Evolutionary conservation across 1,140 invertebrate species (phyloP), one percentile per base, ranked within the genome.

Genomic region (Muscidifurax raptorellus): DNA sequence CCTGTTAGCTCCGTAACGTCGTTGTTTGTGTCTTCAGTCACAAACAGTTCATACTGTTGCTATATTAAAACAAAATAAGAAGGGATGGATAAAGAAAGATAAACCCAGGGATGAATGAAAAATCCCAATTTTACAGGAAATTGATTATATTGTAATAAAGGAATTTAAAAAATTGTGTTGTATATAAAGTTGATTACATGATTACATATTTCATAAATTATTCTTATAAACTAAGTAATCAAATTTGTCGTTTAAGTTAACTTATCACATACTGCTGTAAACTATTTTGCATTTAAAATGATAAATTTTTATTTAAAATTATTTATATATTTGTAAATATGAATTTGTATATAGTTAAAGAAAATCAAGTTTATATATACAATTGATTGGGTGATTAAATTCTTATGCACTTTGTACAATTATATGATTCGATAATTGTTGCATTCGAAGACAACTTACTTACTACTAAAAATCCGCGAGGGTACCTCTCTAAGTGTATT

Each of bases 1-100:
- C n/a, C 82, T 47, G 52, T 75, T n/a, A 75, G 27, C 25, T 82
- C 71, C 32, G 66, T 75, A 36, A 75, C n/a, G 44, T 82, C 27
- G 27, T 82, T 30, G 22, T 32, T 59, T 18, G 66, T n/a, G 28
- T 81, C 27, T 47, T 71, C 25, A 72, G 12, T 36, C 13, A 7
- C 44, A n/a, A n/a, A 81, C 18, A n/a, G n/a, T n/a, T n/a, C n/a
- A n/a, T n/a, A n/a, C n/a, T 3, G 3, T 80, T 66, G 32, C 27
- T 80, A 66, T 67, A 80, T 66, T 66, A 66, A 28, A 80, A 81
- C n/a, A n/a, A 36, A 74, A 74, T 52, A 12, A 77, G 6, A 47
- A 13, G 3, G 47, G 13, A 32, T 18, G 15, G 47, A 66, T 28
- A 32, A 66, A 66, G 22, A 66, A 64, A 66, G 18, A 79, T 64